A percentile compares a stretch with the other conserved stretches of the same genome.
phyloP scores from a whole-genome alignment of 2,113 vertebrate genomes.

The Halichoeres trimaculatus region DNA sequence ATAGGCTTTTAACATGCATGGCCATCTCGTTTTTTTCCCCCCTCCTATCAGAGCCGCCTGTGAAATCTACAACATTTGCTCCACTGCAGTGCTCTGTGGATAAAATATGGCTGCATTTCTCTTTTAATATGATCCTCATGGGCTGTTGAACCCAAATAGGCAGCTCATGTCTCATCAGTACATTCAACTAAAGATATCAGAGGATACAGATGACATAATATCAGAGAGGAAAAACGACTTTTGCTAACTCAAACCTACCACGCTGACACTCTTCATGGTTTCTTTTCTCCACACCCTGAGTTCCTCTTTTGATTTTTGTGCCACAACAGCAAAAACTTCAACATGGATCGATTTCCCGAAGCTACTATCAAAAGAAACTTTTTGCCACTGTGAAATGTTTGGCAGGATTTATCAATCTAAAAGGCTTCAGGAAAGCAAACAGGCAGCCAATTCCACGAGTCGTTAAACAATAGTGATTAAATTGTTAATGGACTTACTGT shows the following conservation, averaged over 20 bases:
- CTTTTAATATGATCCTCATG: conserved; percentile 16
- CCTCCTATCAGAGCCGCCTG: conserved; percentile 34
- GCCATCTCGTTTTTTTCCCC: conserved; percentile 41
- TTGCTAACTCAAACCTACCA: too few species aligned
- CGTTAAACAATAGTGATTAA: conserved; percentile 34
- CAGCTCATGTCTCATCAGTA: not conserved
- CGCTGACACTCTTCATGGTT: not conserved
- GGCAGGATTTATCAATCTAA: conserved; percentile 12
- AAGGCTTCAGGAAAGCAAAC: conserved; percentile 21
- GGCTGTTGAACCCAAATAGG: conserved; percentile 14
- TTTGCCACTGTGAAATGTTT: conserved; percentile 14
- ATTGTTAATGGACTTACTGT: conserved; percentile 42
- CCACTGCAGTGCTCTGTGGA: conserved; percentile 33
- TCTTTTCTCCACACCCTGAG: too few species aligned
- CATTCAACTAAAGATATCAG: not conserved
- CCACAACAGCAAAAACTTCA: not conserved
- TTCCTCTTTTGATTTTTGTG: not conserved
- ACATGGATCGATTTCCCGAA: not conserved
- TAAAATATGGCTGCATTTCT: conserved; percentile 39
- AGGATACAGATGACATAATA: not conserved
- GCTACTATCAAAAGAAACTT: not conserved
- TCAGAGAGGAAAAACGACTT: too few species aligned
- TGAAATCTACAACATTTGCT: conserved; percentile 49
- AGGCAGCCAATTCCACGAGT: conserved; percentile 23
- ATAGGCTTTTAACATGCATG: conserved; percentile 75